A percentile compares a stretch with the other conserved stretches of the same genome.
phyloP scores from a whole-genome alignment of 2,797 vertebrate species.

The Sebastes hubbsi region DNA sequence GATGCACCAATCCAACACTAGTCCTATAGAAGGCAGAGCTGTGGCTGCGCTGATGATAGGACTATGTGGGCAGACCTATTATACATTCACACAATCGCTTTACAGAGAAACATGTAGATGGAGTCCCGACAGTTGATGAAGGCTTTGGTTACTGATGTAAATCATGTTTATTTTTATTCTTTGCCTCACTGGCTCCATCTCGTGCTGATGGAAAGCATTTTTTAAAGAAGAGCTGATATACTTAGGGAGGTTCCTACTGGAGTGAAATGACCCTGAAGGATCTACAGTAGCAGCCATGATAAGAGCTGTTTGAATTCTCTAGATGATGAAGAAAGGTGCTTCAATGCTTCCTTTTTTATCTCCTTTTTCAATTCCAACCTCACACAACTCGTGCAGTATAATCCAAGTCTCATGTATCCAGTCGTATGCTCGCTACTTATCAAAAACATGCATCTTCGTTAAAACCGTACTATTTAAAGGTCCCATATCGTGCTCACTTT shows the following conservation, averaged over 20 bases:
- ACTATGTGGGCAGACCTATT: background rate
- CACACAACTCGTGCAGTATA: too few relatives aligned
- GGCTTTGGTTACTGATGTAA: background rate
- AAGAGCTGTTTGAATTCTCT: too few relatives aligned
- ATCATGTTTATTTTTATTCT: background rate
- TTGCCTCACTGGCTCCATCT: background rate
- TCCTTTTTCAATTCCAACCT: too few relatives aligned
- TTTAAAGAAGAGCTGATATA: background rate
- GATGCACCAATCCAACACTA: background rate
- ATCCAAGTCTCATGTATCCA: too few relatives aligned
- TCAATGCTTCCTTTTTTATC: too few relatives aligned
- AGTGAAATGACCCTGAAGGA: accelerated
- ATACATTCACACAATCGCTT: background rate
- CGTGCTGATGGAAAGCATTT: background rate
- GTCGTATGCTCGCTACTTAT: too few relatives aligned
- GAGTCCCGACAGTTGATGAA: background rate
- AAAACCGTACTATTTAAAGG: too few relatives aligned
- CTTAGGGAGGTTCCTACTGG: too few relatives aligned
- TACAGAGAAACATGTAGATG: background rate
- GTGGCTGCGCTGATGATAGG: background rate
- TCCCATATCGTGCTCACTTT: too few relatives aligned
- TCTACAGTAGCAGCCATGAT: too few relatives aligned
- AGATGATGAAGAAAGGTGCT: accelerated
- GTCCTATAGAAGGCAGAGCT: background rate
- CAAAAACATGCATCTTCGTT: too few relatives aligned